Percentiles rank a stretch among this genome's conserved stretches.
Conservation (phyloP, 2,797 vertebrate species). For the Etheostoma nigrum region DNA sequence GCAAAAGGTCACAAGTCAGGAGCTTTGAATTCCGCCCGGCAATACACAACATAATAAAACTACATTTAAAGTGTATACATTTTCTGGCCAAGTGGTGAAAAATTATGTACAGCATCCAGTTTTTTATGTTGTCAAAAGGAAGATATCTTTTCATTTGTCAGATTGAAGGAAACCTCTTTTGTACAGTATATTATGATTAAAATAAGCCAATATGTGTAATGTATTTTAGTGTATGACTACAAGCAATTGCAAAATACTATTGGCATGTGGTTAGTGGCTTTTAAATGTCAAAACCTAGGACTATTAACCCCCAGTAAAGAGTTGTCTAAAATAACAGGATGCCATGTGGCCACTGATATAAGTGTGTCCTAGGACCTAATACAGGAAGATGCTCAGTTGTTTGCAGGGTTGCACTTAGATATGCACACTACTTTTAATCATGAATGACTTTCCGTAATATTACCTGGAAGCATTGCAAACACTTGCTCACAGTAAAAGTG, state of each 20-base stretch:
- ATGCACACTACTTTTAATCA: constrained; percentile 39
- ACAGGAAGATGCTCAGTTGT: constrained; percentile 47
- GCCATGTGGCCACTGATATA: constrained; percentile 33
- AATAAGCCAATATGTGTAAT: neutral
- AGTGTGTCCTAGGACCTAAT: constrained; percentile 31
- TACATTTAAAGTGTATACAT: neutral
- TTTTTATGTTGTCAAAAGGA: constrained; percentile 11
- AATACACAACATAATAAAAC: constrained; percentile 35
- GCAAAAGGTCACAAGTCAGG: constrained; percentile 64
- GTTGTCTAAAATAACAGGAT: constrained; percentile 30
- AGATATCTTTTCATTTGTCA: neutral
- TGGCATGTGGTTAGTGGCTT: constrained; percentile 37
- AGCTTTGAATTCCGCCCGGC: constrained; percentile 43
- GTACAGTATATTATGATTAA: neutral
- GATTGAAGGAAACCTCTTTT: neutral
- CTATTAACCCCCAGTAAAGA: constrained; percentile 34
- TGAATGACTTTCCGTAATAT: constrained; percentile 64
- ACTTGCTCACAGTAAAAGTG: constrained; percentile 59
- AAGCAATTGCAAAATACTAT: neutral
- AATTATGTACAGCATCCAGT: neutral
- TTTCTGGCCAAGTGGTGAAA: neutral
- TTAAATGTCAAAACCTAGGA: constrained; percentile 49
- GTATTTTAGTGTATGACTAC: neutral
- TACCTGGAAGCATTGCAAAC: constrained; percentile 39
- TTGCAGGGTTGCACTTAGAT: constrained; percentile 47